These are phyloP conservation scores for Microcaecilia unicolor DNA, from an alignment of 2,797 vertebrate genomes.

Conservation along the genomic window DNA sequence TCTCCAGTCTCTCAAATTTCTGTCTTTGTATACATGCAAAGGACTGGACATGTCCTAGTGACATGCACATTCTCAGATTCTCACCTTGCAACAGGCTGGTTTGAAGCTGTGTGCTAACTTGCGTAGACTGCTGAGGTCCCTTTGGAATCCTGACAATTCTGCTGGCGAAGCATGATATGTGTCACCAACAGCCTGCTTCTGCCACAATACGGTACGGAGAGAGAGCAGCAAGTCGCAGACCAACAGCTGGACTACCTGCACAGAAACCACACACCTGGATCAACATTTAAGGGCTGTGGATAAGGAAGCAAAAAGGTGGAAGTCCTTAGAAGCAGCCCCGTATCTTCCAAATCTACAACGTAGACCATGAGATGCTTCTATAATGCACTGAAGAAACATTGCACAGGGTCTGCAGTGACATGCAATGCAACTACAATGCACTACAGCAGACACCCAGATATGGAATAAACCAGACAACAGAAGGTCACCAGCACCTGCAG, in stretches of 20 bases:
- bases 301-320: too few species aligned
- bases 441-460: conserved; percentile 74
- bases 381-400: conserved; percentile 95
- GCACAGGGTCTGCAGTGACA: conserved; percentile 73
- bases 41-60: too few species aligned
- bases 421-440: conserved; percentile 99
- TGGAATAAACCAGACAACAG: too few species aligned
- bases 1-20: too few species aligned
- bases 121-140: conserved; percentile 84
- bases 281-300: background rate
- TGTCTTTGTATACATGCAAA: too few species aligned
- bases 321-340: background rate
- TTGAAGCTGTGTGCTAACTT: conserved; percentile 82
- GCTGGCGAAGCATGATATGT: conserved; percentile 72
- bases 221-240: conserved; percentile 88
- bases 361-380: conserved; percentile 63
- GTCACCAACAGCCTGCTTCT: conserved; percentile 79
- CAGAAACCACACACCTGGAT: conserved; percentile 1
- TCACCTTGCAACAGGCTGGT: conserved; percentile 89
- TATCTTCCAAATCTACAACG: background rate
- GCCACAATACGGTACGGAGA: conserved; percentile 86
- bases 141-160: conserved; percentile 87
- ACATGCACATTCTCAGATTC: too few species aligned
- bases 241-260: conserved; percentile 84
- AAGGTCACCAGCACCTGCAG: too few species aligned